These are phyloP conservation scores for Rhinella marina DNA, from an alignment of 2,797 vertebrate species.

Conservation along the genomic window DNA sequence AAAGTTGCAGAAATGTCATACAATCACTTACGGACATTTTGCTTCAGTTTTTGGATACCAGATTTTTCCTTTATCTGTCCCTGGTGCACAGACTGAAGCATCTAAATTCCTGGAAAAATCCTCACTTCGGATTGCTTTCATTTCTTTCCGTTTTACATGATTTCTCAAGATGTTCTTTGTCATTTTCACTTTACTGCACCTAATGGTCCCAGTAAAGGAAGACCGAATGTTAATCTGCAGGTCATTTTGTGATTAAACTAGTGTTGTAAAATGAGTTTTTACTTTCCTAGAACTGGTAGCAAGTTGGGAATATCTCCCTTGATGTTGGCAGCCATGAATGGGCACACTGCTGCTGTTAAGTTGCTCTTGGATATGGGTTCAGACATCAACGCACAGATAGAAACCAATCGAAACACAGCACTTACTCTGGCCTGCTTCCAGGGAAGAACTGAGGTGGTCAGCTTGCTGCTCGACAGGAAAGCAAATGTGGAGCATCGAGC, in stretches of 20 bases:
- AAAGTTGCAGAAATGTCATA: background rate
- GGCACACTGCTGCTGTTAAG: constrained; percentile 82
- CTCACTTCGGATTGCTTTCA: no score
- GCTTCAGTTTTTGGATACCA: background rate
- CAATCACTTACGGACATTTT: background rate
- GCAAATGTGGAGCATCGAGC: constrained; percentile 83
- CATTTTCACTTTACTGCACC: background rate
- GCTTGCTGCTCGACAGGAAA: constrained; percentile 81
- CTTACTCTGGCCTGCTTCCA: constrained; percentile 83
- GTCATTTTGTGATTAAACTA: no score
- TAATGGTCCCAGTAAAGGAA: background rate
- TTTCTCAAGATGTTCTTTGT: background rate
- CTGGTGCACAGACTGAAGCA: no score
- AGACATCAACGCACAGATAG: constrained; percentile 83
- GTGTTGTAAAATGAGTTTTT: background rate
- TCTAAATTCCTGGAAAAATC: no score
- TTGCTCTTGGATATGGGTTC: constrained; percentile 83
- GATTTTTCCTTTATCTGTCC: no score
- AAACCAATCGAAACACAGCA: constrained; percentile 83
- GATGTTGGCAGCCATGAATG: constrained; percentile 84
- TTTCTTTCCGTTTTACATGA: background rate
- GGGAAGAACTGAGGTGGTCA: constrained; percentile 82
- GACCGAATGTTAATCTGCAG: no score
- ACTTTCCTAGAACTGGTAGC: constrained; percentile 78
- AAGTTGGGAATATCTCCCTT: constrained; percentile 83